Conservation (phyloP, 2,797 vertebrate genomes). For the Epinephelus awoara region DNA sequence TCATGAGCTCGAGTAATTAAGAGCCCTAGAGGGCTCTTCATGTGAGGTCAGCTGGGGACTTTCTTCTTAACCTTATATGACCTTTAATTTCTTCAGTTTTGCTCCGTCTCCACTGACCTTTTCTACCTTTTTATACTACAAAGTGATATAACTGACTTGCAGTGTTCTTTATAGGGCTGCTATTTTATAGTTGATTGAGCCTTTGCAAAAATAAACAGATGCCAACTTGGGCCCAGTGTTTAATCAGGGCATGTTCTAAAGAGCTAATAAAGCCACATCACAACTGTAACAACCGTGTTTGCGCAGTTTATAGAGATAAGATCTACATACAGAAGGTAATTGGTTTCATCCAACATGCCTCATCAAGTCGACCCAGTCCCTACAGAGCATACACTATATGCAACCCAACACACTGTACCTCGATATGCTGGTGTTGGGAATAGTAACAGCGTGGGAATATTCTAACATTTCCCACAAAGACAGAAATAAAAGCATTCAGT, state of each 20-base stretch:
- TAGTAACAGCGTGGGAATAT: constrained; percentile 72
- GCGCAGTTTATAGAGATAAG: constrained; percentile 3
- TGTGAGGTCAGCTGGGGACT: constrained; percentile 58
- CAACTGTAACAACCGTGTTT: constrained; percentile 18
- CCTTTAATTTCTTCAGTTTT: constrained; percentile 34
- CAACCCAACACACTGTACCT: constrained; percentile 75
- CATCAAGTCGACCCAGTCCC: neutral
- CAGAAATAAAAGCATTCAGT: constrained; percentile 83
- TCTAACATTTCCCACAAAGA: constrained; percentile 92
- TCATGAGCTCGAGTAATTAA: constrained; percentile 76
- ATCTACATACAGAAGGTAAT: constrained; percentile 7
- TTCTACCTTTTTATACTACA: neutral
- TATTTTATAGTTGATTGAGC: neutral
- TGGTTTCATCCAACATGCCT: constrained; percentile 18
- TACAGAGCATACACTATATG: constrained; percentile 7
- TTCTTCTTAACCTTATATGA: constrained; percentile 58
- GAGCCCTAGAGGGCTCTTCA: constrained; percentile 51
- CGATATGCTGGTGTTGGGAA: neutral
- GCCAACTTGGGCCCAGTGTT: neutral
- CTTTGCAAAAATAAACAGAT: constrained; percentile 6
- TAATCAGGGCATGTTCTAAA: constrained; percentile 7
- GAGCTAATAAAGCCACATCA: constrained; percentile 23
- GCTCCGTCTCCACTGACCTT: constrained; percentile 8
- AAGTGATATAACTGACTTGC: neutral
- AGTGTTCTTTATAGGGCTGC: neutral